Percentiles rank a stretch among this genome's conserved stretches.
phyloP scores from a whole-genome alignment of 1,140 invertebrate species.

The Aphaenogaster floridana region DNA sequence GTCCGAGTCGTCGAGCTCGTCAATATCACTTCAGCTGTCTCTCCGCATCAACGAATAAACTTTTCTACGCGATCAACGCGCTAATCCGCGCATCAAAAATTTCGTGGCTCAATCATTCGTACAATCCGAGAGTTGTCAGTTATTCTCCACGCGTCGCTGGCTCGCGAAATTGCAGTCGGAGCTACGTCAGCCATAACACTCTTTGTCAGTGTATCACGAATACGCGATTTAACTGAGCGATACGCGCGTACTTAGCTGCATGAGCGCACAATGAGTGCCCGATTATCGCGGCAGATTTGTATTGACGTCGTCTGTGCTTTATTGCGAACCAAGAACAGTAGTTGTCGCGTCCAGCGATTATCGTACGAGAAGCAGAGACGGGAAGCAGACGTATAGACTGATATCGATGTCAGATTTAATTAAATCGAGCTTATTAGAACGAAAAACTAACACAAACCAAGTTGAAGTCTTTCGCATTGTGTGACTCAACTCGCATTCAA shows the following conservation, averaged over 20 bases:
- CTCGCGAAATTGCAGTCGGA: conserved; percentile 61
- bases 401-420: conserved; percentile 35
- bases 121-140: conserved; percentile 19
- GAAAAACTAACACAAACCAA: not conserved
- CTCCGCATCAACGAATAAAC: not conserved
- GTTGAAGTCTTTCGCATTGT: not conserved
- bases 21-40: conserved; percentile 10
- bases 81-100: conserved; percentile 48
- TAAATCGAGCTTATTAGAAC: conserved; percentile 22
- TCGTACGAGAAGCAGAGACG: not conserved
- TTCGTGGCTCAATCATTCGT: conserved; percentile 39
- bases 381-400: conserved; percentile 16
- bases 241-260: conserved; percentile 62
- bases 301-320: conserved; percentile 50
- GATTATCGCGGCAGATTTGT: conserved; percentile 52
- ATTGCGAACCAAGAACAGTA: conserved; percentile 29
- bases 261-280: conserved; percentile 63
- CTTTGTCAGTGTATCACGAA: conserved; percentile 53
- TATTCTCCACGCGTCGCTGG: conserved; percentile 36
- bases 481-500: too few relatives aligned
- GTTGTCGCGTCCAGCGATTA: conserved; percentile 23
- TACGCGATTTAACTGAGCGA: conserved; percentile 54
- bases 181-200: conserved; percentile 60
- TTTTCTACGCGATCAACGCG: conserved; percentile 14
- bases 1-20: not conserved